Evolutionary conservation across 1,140 invertebrate species (phyloP), one percentile per base, ranked within the genome.

Genomic region (Heterodera schachtii): DNA sequence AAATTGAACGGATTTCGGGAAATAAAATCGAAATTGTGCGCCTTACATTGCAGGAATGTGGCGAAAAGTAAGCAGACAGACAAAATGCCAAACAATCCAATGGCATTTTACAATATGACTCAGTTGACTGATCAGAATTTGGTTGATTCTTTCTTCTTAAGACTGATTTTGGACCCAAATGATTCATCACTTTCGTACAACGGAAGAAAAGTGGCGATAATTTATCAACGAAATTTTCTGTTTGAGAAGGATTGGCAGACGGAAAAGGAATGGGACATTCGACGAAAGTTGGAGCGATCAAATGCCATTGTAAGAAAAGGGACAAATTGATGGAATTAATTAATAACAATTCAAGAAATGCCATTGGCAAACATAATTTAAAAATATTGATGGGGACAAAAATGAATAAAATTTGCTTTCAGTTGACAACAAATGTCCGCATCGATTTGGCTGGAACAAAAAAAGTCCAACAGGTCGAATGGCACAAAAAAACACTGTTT

Each of bases 221-320:
- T 98, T 41, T 98, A 98, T 91, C 97, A 94, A 91, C 92, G 97
- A 85, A 93, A 93, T 79, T 96, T 95, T 3, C 99, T 98, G 90
- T 93, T 94, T 84, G 95, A 95, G 0, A 92, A 91, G n/a, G 94
- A 66, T 64, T 86, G 84, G 75, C 84, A 31, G 9, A 64, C 76
- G 52, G 79, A 85, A 77, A 91, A 92, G 81, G 95, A 96, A 88
- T 98, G 96, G 96, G 92, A 94, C 80, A 93, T 94, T 0, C 91
- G 96, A 67, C 92, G 96, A 11, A 86, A 94, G 64, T 94, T 98
- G 70, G 97, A 99, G 91, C 92, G 93, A 85, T 96, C 94, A 8
- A 90, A 89, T 66, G 95, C 96, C 8, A 96, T 79, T 52, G 75
- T 76, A 21, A 41, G 60, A 13, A 47, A 43, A 75, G 13, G 16